Conservation (phyloP, 2,888 invertebrate genomes). For the Saturnia japonica region DNA sequence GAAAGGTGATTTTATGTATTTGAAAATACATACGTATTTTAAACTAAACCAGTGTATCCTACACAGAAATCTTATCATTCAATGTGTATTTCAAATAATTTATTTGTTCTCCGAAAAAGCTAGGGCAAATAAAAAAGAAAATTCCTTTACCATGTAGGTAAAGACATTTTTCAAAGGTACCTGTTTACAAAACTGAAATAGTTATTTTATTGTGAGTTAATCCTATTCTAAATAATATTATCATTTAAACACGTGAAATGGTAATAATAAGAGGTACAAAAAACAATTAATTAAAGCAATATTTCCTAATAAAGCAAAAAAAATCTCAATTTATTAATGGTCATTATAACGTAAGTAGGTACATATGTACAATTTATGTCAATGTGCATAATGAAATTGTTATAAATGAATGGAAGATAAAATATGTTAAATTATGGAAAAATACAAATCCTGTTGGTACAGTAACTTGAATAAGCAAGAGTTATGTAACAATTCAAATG, state of each 20-base stretch:
- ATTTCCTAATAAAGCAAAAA: too few relatives aligned
- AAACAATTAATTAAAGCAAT: too few relatives aligned
- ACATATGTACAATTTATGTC: neutral
- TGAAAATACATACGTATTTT: neutral
- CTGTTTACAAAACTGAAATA: neutral
- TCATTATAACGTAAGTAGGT: neutral
- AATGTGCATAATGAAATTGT: neutral
- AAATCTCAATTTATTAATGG: too few relatives aligned
- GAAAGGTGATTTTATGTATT: constrained; percentile 16
- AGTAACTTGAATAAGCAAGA: neutral
- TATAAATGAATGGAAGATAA: neutral
- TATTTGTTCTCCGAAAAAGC: neutral
- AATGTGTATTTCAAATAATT: neutral
- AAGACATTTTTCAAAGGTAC: neutral
- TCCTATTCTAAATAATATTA: too few relatives aligned
- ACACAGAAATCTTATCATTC: neutral
- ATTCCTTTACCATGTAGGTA: neutral
- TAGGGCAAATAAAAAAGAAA: neutral
- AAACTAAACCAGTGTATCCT: neutral
- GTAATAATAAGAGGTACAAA: too few relatives aligned
- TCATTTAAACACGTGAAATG: too few relatives aligned
- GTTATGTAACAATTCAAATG: neutral
- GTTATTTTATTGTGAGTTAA: neutral
- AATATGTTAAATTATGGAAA: neutral
- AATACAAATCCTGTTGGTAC: neutral